Percentiles rank a stretch among this genome's conserved stretches.
phyloP scores from a whole-genome alignment of 2,888 invertebrate genomes.

The Hydropsyche betteni region DNA sequence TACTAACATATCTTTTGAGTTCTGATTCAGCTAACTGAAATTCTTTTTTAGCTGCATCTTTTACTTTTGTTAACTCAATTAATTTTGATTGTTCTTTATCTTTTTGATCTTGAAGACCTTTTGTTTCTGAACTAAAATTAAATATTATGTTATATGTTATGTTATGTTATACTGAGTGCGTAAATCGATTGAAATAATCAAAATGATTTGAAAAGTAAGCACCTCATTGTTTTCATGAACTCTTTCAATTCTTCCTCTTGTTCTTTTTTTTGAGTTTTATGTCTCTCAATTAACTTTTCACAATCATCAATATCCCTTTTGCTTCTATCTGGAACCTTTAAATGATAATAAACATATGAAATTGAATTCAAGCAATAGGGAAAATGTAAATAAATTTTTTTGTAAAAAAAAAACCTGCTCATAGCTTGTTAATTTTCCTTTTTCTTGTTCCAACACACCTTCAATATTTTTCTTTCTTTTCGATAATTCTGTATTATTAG shows the following conservation, averaged over 20 bases:
- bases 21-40: conserved; percentile 77
- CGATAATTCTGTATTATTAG: conserved; percentile 74
- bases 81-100: conserved; percentile 74
- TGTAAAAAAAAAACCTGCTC: conserved; percentile 56
- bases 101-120: conserved; percentile 75
- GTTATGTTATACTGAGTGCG: neutral
- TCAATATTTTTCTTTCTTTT: conserved; percentile 80
- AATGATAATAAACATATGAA: conserved; percentile 2
- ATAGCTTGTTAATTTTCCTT: conserved; percentile 70
- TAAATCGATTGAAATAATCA: neutral
- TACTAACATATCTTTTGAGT: conserved; percentile 77
- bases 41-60: conserved; percentile 72
- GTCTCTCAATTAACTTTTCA: conserved; percentile 66
- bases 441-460: conserved; percentile 72
- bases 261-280: conserved; percentile 67
- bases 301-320: conserved; percentile 74
- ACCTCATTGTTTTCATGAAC: conserved; percentile 71
- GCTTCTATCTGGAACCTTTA: conserved; percentile 76
- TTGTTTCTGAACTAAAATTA: conserved; percentile 68
- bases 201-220: neutral
- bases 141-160: neutral
- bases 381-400: neutral
- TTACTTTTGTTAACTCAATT: conserved; percentile 73
- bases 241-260: conserved; percentile 68
- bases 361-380: neutral